These are phyloP conservation scores for Ladona fulva DNA, from an alignment of 1,140 invertebrate species.

Conservation along the genomic window DNA sequence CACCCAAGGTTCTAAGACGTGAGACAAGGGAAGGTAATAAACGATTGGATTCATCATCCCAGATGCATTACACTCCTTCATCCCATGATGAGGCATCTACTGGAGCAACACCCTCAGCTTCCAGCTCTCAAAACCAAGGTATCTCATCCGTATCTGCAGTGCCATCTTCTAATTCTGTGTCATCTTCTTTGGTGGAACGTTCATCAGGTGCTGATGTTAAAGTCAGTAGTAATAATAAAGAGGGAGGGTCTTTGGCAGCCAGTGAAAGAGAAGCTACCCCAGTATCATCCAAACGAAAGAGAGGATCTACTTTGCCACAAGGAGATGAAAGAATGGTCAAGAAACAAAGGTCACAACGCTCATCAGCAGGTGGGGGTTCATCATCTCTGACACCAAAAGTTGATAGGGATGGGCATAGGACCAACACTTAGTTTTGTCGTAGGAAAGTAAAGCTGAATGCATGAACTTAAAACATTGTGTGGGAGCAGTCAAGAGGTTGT, in stretches of 20 bases:
- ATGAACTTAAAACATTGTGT: too few species aligned
- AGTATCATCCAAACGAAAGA: neutral
- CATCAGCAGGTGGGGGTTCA: neutral
- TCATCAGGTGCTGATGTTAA: neutral
- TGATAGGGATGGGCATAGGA: neutral
- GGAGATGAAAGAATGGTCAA: neutral
- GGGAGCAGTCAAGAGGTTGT: too few species aligned
- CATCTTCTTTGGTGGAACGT: neutral
- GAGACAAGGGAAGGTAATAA: constrained; percentile 13
- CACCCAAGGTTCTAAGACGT: neutral
- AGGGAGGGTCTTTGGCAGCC: neutral
- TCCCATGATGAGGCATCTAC: neutral
- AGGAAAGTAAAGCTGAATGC: too few species aligned
- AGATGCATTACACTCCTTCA: neutral
- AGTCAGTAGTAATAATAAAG: neutral
- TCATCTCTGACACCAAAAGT: neutral
- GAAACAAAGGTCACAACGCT: neutral
- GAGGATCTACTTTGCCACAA: neutral
- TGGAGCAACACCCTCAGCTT: neutral
- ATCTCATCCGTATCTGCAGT: neutral
- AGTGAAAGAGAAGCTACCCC: neutral
- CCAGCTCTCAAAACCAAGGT: neutral
- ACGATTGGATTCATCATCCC: neutral
- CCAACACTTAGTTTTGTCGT: too few species aligned
- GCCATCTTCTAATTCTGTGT: neutral